Evolutionary conservation across 2,888 invertebrate genomes (phyloP).

Genomic region (Notodromas monacha): DNA sequence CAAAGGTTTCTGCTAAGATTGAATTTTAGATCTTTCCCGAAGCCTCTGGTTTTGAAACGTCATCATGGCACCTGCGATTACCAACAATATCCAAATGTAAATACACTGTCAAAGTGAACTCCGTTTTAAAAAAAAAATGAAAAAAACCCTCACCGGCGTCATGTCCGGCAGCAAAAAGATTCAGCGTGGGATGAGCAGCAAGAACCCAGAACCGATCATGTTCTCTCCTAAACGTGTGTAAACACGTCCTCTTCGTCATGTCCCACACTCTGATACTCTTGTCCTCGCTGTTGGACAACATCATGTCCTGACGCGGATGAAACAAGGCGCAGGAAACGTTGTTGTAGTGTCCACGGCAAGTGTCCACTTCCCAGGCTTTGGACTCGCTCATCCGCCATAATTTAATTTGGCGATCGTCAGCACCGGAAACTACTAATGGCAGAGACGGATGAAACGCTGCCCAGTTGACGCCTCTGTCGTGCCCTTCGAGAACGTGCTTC

Average conservation of each 20-base stretch:
- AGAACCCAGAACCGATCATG: slow-evolving; percentile 94
- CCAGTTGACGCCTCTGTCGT: slow-evolving; percentile 96
- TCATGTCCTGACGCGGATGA: slow-evolving; percentile 82
- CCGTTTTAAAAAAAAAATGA: too few species aligned
- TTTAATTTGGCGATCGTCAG: slow-evolving; percentile 92
- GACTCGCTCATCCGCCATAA: slow-evolving; percentile 94
- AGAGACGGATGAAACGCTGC: slow-evolving; percentile 78
- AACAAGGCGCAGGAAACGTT: slow-evolving; percentile 92
- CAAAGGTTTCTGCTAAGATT: too few species aligned
- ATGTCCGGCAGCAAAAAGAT: slow-evolving; percentile 96
- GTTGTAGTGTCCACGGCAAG: slow-evolving; percentile 96
- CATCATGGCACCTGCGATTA: too few species aligned
- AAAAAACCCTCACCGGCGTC: too few species aligned
- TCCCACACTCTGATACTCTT: slow-evolving; percentile 96
- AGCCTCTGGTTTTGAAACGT: too few species aligned
- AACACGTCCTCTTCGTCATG: slow-evolving; percentile 65
- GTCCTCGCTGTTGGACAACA: slow-evolving; percentile 88
- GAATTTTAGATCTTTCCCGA: too few species aligned
- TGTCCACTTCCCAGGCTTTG: slow-evolving; percentile 98
- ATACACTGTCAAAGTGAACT: too few species aligned
- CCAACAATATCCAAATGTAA: too few species aligned
- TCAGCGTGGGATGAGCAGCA: slow-evolving; percentile 67
- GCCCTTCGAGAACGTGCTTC: slow-evolving; percentile 62
- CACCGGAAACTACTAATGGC: slow-evolving; percentile 80
- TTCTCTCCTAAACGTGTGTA: slow-evolving; percentile 71